Percentiles rank a stretch among this genome's conserved stretches.
Conservation (phyloP, 2,797 vertebrate species). For the Alfaro cultratus region DNA sequence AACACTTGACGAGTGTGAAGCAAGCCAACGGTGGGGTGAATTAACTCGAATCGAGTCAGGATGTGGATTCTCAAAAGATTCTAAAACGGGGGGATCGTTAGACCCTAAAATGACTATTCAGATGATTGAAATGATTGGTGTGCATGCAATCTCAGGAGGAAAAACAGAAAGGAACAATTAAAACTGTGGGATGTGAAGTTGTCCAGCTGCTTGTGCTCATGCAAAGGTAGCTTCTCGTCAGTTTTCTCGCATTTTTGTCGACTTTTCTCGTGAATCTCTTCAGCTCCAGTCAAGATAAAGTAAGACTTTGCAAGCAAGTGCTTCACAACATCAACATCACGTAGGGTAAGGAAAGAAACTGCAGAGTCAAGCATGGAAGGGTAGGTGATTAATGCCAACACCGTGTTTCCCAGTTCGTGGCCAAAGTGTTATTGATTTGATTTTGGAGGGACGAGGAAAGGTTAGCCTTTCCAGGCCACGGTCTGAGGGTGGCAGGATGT, state of each 20-base stretch:
- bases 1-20: slow-evolving; percentile 66
- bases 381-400: slow-evolving; percentile 78
- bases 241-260: background rate
- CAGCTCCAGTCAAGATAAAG: slow-evolving; percentile 18
- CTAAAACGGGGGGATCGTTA: slow-evolving; percentile 62
- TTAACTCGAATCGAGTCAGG: slow-evolving; percentile 72
- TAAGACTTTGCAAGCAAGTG: slow-evolving; percentile 1
- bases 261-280: background rate
- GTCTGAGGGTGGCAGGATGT: slow-evolving; percentile 69
- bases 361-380: slow-evolving; percentile 78
- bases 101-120: slow-evolving; percentile 66
- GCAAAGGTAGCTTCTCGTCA: slow-evolving; percentile 5
- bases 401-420: slow-evolving; percentile 69
- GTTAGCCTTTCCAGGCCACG: slow-evolving; percentile 71
- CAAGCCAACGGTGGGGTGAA: slow-evolving; percentile 70
- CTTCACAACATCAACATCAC: slow-evolving; percentile 39
- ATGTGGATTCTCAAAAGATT: slow-evolving; percentile 72
- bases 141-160: slow-evolving; percentile 32
- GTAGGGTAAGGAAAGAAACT: slow-evolving; percentile 52
- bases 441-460: slow-evolving; percentile 75
- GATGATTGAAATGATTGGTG: slow-evolving; percentile 59
- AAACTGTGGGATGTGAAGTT: slow-evolving; percentile 23
- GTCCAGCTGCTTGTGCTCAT: slow-evolving; percentile 36
- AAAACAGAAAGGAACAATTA: slow-evolving; percentile 47
- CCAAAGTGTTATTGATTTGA: slow-evolving; percentile 82